Conservation (phyloP, 2,113 vertebrate species). For the Gymnocephalus cernua region DNA sequence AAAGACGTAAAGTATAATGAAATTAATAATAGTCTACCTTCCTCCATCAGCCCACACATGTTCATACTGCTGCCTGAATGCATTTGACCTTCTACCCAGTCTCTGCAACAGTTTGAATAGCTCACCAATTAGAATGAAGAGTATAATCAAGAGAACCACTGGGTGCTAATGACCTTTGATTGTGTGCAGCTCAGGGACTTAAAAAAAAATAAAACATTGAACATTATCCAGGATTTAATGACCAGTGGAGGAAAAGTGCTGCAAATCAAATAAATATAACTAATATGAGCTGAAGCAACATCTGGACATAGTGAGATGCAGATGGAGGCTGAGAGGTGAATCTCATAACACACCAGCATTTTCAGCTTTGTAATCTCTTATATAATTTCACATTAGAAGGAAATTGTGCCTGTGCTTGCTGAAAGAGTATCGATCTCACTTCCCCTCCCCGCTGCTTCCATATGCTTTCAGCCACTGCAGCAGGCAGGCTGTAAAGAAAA, state of each 20-base stretch:
- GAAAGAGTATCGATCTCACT: constrained; percentile 34
- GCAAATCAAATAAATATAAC: constrained; percentile 51
- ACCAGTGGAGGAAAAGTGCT: constrained; percentile 38
- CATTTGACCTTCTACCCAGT: constrained; percentile 74
- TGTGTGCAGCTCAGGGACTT: constrained; percentile 39
- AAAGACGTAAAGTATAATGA: background rate
- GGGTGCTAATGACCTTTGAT: constrained; percentile 75
- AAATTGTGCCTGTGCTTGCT: constrained; percentile 34
- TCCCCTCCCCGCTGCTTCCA: constrained; percentile 11
- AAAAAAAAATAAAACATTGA: constrained; percentile 28
- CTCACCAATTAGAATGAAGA: constrained; percentile 67
- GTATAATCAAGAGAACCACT: constrained; percentile 57
- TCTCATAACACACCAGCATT: background rate
- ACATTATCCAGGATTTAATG: constrained; percentile 60
- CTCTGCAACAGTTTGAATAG: constrained; percentile 57
- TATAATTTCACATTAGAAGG: constrained; percentile 9
- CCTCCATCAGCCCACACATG: constrained; percentile 37
- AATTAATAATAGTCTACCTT: constrained; percentile 35
- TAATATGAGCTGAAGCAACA: constrained; percentile 27
- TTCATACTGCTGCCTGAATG: constrained; percentile 43
- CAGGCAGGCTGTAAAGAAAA: constrained; percentile 34
- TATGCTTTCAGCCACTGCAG: constrained; percentile 28
- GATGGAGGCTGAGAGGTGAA: constrained; percentile 11
- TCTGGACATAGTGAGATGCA: constrained; percentile 31
- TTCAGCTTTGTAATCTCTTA: constrained; percentile 7